Base-by-base conservation (phyloP, 1,140 invertebrate species). In the Drosophila littoralis region DNA sequence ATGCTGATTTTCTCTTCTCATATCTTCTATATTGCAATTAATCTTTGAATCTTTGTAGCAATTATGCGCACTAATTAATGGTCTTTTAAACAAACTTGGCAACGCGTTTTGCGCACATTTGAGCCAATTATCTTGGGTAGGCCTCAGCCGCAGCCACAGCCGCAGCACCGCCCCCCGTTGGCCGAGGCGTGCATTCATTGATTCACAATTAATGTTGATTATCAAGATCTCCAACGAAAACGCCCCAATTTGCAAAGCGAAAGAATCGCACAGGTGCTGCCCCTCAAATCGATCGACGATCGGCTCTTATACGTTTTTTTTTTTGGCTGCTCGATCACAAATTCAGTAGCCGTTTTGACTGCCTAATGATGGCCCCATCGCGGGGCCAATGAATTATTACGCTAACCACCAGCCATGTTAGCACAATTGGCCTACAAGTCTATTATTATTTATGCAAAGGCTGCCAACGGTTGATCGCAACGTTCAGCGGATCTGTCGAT, bases 181-280 rank as follows among this genome's bases (percentile, higher is more conserved):
- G 38, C 52, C 79, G 35, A 75, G 82, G 82, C 82, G 79, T 86
- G 82, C 83, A 86, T 79, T 86, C 81, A 88, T 86, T 88, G 83
- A 86, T 86, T 86, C 79, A 88, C 76, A 82, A 88, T 88, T 86
- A 88, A 82, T 82, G 83, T 82, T 88, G 83, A 82, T 84, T 80
- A 80, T 88, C 77, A 63, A 83, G 83, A 86, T 86, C 81, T 45
- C 33, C 43, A 68, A 63, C 69, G 43, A 65, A 61, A 46, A 91
- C 89, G 89, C 88, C 83, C 83, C 75, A 75, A 81, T 80, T 88
- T 81, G 64, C 69, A 75, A 77, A 67, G 40, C 70, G 54, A 79
- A 85, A 78, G 52, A 77, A 17, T 61, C 55, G 66, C 64, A 51
- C 73, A 76, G 68, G 67, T 76, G 73, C 76, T 72, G 45, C 42